Evolutionary conservation across 1,140 invertebrate genomes (phyloP).

Genomic region (Papilio helenus): DNA sequence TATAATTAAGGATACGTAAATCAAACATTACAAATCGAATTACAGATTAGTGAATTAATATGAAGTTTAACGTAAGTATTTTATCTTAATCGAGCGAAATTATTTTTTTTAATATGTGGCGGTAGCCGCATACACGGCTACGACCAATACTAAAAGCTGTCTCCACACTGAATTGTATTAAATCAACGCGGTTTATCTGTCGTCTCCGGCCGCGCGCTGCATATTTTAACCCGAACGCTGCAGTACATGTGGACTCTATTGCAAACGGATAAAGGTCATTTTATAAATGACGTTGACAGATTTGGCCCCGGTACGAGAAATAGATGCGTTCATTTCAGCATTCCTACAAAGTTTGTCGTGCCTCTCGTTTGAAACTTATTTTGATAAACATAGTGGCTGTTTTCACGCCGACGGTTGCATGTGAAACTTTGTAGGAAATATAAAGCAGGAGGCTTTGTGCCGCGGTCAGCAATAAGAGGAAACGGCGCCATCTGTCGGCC

Average conservation of each 20-base stretch:
- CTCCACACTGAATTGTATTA: slow-evolving; percentile 54
- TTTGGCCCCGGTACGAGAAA: slow-evolving; percentile 65
- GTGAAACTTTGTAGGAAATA: slow-evolving; percentile 45
- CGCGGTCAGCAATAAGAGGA: slow-evolving; percentile 76
- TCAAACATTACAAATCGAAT: no score
- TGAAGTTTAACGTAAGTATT: neutral
- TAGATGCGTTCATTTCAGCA: slow-evolving; percentile 72
- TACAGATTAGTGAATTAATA: no score
- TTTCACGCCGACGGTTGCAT: slow-evolving; percentile 28
- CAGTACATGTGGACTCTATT: slow-evolving; percentile 43
- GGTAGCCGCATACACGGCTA: neutral
- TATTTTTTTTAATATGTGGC: neutral
- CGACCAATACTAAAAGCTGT: slow-evolving; percentile 26
- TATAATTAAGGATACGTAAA: neutral
- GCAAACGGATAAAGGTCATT: slow-evolving; percentile 51
- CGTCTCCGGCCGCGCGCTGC: slow-evolving; percentile 49
- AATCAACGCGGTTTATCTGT: slow-evolving; percentile 55
- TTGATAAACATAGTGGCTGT: slow-evolving; percentile 43
- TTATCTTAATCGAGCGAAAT: neutral
- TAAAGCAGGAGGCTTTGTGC: slow-evolving; percentile 65
- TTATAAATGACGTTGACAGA: slow-evolving; percentile 42
- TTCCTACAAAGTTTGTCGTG: slow-evolving; percentile 47
- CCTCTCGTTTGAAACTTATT: slow-evolving; percentile 36
- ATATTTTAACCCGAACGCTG: slow-evolving; percentile 52
- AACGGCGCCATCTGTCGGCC: slow-evolving; percentile 68